A percentile compares a stretch with the other conserved stretches of the same genome.
Evolutionary conservation across 2,797 vertebrate species (phyloP).

Genomic region (Xenopus petersii): DNA sequence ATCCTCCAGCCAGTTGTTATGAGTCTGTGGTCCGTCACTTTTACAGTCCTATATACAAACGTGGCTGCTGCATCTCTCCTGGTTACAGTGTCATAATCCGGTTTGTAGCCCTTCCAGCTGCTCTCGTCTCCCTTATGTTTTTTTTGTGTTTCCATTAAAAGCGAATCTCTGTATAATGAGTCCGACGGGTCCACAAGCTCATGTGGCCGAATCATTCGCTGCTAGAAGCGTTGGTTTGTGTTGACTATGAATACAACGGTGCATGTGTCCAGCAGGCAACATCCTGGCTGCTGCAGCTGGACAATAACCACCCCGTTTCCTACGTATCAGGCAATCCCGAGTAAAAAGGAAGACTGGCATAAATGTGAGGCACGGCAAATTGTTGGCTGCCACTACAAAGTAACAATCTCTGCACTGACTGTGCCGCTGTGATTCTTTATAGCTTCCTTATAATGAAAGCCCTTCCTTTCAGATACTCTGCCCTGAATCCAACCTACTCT

Average conservation of each 20-base stretch:
- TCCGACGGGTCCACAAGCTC: background rate
- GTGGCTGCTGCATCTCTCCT: background rate
- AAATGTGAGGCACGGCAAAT: no score
- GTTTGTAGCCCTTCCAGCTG: slow-evolving; percentile 30
- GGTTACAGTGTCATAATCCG: slow-evolving; percentile 10
- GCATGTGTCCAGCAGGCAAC: slow-evolving; percentile 6
- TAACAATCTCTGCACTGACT: no score
- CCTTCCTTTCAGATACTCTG: background rate
- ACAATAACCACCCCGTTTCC: no score
- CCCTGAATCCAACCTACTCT: no score
- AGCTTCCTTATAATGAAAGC: no score
- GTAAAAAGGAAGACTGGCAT: no score
- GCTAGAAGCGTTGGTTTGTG: slow-evolving; percentile 17
- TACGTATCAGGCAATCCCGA: no score
- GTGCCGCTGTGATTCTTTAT: no score
- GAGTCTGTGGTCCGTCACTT: slow-evolving; percentile 18
- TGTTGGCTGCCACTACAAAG: no score
- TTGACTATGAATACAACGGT: background rate
- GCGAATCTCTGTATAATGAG: background rate
- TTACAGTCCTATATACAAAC: background rate
- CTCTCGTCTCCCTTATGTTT: background rate
- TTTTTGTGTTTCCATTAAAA: background rate
- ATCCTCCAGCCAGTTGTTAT: background rate
- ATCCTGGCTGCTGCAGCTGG: no score
- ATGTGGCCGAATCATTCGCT: background rate